Evolutionary conservation across 2,888 invertebrate species (phyloP).

Genomic region (Acronicta alni): DNA sequence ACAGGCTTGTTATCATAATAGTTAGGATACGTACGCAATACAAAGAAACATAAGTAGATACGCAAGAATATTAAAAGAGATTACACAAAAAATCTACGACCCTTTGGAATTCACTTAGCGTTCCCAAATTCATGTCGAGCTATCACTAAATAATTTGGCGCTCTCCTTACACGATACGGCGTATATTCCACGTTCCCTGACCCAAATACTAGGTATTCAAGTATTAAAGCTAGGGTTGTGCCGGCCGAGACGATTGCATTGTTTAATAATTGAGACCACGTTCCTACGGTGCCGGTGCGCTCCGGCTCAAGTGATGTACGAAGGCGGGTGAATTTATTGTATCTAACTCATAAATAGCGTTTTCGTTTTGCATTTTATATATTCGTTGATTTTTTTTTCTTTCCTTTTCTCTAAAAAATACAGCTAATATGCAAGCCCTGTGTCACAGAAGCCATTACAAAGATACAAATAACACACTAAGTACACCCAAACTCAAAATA

Average conservation of each 20-base stretch:
- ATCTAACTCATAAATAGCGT: slow-evolving; percentile 7
- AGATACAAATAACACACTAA: too few species aligned
- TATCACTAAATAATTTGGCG: slow-evolving; percentile 69
- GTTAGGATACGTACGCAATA: too few species aligned
- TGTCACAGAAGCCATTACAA: too few species aligned
- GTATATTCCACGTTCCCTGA: slow-evolving; percentile 71
- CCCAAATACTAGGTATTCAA: slow-evolving; percentile 84
- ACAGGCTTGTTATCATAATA: too few species aligned
- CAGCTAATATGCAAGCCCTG: too few species aligned
- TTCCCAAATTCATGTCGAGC: slow-evolving; percentile 60
- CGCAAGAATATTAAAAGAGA: not conserved
- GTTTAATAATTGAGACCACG: slow-evolving; percentile 85
- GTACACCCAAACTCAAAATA: too few species aligned
- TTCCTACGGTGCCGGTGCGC: slow-evolving; percentile 66
- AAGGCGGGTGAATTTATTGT: slow-evolving; percentile 36
- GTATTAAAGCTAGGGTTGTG: slow-evolving; percentile 84
- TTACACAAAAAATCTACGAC: slow-evolving; percentile 25
- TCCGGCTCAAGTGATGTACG: slow-evolving; percentile 54
- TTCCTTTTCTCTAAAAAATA: not conserved
- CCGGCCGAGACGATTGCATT: slow-evolving; percentile 81
- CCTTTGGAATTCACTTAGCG: slow-evolving; percentile 42
- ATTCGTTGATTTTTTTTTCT: not conserved
- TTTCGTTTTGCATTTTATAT: slow-evolving; percentile 14
- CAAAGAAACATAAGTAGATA: too few species aligned
- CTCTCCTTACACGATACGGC: slow-evolving; percentile 51